phyloP scores from a whole-genome alignment of 2,113 vertebrate genomes.

The Cisticola juncidis region DNA sequence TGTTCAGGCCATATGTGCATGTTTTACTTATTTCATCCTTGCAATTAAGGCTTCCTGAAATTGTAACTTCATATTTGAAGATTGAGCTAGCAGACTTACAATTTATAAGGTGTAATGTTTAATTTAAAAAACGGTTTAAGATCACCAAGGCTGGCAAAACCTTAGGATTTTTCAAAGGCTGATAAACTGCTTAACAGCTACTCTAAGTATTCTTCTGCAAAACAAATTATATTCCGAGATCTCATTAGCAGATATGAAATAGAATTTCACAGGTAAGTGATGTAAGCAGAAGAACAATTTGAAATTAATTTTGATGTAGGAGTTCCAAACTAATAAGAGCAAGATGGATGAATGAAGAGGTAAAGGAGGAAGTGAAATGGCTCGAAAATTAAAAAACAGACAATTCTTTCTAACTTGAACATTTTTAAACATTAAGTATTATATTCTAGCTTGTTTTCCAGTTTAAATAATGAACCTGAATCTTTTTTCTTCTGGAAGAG shows the following conservation, averaged over 20 bases:
- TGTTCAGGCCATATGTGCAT: neutral
- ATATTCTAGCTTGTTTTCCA: neutral
- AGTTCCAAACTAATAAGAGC: neutral
- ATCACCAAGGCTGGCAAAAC: neutral
- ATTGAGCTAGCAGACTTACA: conserved; percentile 16
- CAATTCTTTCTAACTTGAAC: neutral
- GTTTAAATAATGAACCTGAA: neutral
- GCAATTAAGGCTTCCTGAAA: conserved; percentile 15
- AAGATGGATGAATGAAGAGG: neutral
- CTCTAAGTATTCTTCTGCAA: neutral
- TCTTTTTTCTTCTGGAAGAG: neutral
- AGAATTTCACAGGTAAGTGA: neutral
- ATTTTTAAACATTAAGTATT: neutral
- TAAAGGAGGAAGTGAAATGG: neutral
- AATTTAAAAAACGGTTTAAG: neutral
- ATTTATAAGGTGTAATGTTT: conserved; percentile 26
- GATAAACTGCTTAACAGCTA: neutral
- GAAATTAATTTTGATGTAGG: neutral
- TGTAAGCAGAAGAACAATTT: neutral
- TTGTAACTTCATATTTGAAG: neutral
- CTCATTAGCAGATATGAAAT: neutral
- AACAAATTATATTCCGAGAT: neutral
- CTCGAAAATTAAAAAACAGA: neutral
- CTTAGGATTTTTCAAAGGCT: neutral
- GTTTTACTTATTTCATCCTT: neutral